Evolutionary conservation across 2,113 vertebrate genomes (phyloP).

Genomic region (Tachycineta bicolor): DNA sequence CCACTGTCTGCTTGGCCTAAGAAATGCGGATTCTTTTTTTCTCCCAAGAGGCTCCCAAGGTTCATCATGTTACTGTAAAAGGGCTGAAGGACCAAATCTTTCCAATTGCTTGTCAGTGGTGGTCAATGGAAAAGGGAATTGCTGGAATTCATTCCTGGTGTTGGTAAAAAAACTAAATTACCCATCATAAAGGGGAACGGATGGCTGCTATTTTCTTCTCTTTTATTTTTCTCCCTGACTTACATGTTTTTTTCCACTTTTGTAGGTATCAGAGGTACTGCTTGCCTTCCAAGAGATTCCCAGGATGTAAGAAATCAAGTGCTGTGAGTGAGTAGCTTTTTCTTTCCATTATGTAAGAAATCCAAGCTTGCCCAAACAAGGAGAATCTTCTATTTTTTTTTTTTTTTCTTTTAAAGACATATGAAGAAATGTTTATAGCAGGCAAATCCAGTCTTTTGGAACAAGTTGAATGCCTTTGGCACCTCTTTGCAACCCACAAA

Average conservation of each 20-base stretch:
- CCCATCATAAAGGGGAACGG: background rate
- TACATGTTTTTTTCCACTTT: background rate
- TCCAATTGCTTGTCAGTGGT: background rate
- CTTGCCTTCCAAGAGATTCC: background rate
- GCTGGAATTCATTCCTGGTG: background rate
- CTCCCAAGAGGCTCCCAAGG: background rate
- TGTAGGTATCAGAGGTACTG: background rate
- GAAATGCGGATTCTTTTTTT: background rate
- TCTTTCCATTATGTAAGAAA: background rate
- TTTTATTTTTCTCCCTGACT: background rate
- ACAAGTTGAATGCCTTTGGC: background rate
- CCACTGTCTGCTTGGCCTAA: background rate
- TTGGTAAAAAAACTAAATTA: background rate
- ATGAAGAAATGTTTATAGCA: slow-evolving; percentile 23
- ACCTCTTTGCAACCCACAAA: slow-evolving; percentile 6
- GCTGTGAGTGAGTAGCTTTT: slow-evolving; percentile 22
- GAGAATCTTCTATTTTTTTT: background rate
- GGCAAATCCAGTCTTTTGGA: background rate
- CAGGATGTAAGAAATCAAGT: slow-evolving; percentile 10
- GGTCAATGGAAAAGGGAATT: background rate
- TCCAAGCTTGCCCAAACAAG: background rate
- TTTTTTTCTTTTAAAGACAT: background rate
- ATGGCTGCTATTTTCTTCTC: background rate
- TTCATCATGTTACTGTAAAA: background rate
- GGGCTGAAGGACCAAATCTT: background rate